phyloP scores from a whole-genome alignment of 2,888 invertebrate genomes.

The Caenorhabditis afra region DNA sequence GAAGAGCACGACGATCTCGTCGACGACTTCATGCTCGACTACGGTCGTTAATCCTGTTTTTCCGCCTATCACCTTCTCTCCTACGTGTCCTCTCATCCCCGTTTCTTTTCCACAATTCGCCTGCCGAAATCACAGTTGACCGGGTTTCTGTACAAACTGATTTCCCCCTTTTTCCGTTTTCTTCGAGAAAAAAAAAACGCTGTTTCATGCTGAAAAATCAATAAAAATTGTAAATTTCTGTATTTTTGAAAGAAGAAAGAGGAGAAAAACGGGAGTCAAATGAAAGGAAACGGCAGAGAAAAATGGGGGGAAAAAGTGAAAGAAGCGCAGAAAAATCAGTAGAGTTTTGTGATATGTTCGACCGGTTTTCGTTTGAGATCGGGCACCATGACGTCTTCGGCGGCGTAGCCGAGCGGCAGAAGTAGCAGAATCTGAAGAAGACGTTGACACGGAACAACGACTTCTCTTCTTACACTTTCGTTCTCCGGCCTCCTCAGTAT shows the following conservation, averaged over 20 bases:
- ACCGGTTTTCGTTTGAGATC: constrained; percentile 75
- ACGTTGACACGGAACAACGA: no score
- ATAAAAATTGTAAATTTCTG: background rate
- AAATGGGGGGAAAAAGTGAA: background rate
- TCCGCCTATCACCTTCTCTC: constrained; percentile 3
- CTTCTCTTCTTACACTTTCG: constrained; percentile 84
- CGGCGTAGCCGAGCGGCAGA: constrained; percentile 90
- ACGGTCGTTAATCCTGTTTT: constrained; percentile 27
- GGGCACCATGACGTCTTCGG: constrained; percentile 82
- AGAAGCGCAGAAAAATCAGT: constrained; percentile 60
- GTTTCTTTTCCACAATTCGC: constrained; percentile 3
- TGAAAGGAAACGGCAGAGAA: background rate
- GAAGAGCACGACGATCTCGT: constrained; percentile 24
- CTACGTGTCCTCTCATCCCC: constrained; percentile 18
- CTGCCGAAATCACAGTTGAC: constrained; percentile 49
- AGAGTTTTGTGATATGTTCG: constrained; percentile 77
- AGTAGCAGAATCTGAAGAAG: constrained; percentile 85
- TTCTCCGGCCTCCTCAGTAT: constrained; percentile 88
- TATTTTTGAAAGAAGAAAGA: constrained; percentile 14
- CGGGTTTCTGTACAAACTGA: constrained; percentile 59
- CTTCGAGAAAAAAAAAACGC: no score
- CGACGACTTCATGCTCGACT: constrained; percentile 60
- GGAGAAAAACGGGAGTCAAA: no score
- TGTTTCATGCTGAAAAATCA: constrained; percentile 4
- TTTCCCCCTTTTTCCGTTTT: constrained; percentile 13